These are phyloP conservation scores for Rhynchopsitta pachyrhyncha DNA, from an alignment of 2,113 vertebrate genomes.

Conservation along the genomic window DNA sequence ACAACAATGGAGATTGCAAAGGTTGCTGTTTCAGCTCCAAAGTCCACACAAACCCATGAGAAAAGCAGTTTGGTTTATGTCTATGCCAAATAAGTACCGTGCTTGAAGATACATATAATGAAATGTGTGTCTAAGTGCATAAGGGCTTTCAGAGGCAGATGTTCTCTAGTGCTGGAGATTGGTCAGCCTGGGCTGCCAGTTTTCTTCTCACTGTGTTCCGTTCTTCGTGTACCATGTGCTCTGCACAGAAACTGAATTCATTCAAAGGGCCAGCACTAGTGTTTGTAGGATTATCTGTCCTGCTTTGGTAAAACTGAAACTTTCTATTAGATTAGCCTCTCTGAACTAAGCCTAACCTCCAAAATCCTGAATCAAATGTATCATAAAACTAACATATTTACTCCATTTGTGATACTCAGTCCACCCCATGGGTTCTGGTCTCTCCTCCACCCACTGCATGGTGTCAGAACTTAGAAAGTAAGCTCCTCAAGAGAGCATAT, in stretches of 20 bases:
- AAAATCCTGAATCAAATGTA: background rate
- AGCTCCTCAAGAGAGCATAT: background rate
- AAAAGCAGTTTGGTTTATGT: background rate
- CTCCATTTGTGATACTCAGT: background rate
- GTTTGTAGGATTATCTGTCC: background rate
- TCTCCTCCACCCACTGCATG: background rate
- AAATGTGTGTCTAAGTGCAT: background rate
- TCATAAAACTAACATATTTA: background rate
- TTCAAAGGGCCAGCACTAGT: background rate
- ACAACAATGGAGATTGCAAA: rapidly evolving
- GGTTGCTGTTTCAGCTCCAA: background rate
- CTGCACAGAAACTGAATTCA: background rate
- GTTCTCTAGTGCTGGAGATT: background rate
- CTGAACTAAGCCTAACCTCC: background rate
- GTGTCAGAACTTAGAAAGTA: background rate
- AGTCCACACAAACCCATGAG: background rate
- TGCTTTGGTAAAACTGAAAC: background rate
- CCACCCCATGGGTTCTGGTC: background rate
- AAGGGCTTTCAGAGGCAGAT: background rate
- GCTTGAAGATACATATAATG: background rate
- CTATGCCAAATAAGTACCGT: background rate
- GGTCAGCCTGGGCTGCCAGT: background rate
- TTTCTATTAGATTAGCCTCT: background rate
- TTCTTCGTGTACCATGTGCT: background rate
- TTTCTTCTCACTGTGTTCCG: rapidly evolving